phyloP scores from a whole-genome alignment of 1,140 invertebrate genomes.

The Drosophila nigromelanica region DNA sequence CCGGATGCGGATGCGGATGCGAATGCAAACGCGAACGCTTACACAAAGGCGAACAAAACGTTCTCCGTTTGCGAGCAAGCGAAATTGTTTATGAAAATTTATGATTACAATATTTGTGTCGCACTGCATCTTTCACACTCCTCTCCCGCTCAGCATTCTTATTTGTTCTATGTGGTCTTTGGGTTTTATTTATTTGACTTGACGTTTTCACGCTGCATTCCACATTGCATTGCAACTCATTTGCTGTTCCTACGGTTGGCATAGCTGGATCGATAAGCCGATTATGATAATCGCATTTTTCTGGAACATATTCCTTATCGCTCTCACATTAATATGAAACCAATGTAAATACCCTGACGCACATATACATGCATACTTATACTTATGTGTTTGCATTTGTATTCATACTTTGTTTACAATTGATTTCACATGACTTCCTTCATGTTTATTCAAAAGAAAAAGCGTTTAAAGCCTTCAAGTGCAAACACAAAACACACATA shows the following conservation, averaged over 20 bases:
- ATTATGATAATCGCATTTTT: constrained; percentile 71
- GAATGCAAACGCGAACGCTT: constrained; percentile 16
- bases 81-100: constrained; percentile 82
- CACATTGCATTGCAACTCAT: constrained; percentile 19
- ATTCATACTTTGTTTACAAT: constrained; percentile 78
- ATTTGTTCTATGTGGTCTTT: constrained; percentile 51
- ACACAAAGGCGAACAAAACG: constrained; percentile 45
- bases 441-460: constrained; percentile 69
- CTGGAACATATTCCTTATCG: constrained; percentile 27
- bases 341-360: constrained; percentile 3
- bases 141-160: not conserved
- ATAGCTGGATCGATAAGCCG: constrained; percentile 30
- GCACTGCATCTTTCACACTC: constrained; percentile 56
- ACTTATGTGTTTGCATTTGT: constrained; percentile 49
- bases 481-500: constrained; percentile 60
- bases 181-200: constrained; percentile 67
- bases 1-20: constrained; percentile 8
- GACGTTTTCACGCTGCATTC: constrained; percentile 33
- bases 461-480: constrained; percentile 76
- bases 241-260: constrained; percentile 2
- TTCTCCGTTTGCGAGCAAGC: constrained; percentile 57
- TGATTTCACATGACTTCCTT: constrained; percentile 76
- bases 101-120: constrained; percentile 83
- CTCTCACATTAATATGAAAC: constrained; percentile 11
- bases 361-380: constrained; percentile 7